Evolutionary conservation across 2,113 vertebrate species (phyloP).

Genomic region (Microcebus murinus): DNA sequence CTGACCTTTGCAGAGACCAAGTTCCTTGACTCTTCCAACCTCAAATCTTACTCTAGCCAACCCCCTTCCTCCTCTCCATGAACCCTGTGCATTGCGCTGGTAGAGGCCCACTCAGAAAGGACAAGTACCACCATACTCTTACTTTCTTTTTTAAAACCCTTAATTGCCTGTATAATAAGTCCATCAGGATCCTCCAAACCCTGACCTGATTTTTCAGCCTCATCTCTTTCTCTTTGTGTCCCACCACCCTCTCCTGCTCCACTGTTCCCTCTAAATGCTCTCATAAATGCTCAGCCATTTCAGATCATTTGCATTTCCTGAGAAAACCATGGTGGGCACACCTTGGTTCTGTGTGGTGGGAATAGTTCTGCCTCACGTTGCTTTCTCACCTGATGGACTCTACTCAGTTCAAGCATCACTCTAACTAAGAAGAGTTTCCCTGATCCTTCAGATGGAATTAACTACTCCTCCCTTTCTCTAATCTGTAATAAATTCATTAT

Average conservation of each 20-base stretch:
- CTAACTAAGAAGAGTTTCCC: background rate
- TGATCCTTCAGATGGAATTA: background rate
- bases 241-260: fast-evolving
- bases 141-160: background rate
- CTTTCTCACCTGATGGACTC: background rate
- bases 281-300: background rate
- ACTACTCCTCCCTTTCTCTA: background rate
- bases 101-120: background rate
- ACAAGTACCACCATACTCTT: background rate
- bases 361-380: background rate
- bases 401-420: background rate
- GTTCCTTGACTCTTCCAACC: background rate
- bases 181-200: background rate
- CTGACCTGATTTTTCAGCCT: background rate
- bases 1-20: background rate
- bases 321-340: background rate
- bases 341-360: background rate
- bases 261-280: background rate
- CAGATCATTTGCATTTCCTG: background rate
- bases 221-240: background rate
- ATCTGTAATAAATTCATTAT: background rate
- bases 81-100: background rate
- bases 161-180: background rate
- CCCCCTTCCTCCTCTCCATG: background rate
- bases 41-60: background rate